phyloP scores from a whole-genome alignment of 1,140 invertebrate genomes.

The Drosophila bipectinata region DNA sequence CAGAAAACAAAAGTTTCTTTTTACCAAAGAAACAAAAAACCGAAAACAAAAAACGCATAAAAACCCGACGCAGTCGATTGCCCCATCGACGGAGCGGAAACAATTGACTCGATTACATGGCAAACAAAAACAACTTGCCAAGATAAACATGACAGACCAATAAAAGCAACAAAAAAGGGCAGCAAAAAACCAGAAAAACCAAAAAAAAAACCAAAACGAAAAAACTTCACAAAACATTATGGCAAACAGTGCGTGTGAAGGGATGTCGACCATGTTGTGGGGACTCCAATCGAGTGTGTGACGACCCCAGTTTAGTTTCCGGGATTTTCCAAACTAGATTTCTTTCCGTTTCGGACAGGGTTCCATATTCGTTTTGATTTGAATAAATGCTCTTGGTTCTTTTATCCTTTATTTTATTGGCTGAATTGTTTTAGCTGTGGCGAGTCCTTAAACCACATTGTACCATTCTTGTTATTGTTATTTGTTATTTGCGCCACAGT shows the following conservation, averaged over 20 bases:
- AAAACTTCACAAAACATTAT: slow-evolving; percentile 42
- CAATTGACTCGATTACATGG: slow-evolving; percentile 82
- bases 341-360: slow-evolving; percentile 19
- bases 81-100: slow-evolving; percentile 78
- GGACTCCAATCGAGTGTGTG: slow-evolving; percentile 42
- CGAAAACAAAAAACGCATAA: slow-evolving; percentile 51
- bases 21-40: slow-evolving; percentile 9
- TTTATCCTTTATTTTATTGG: slow-evolving; percentile 10
- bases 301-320: slow-evolving; percentile 39
- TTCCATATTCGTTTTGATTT: slow-evolving; percentile 56
- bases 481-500: slow-evolving; percentile 41
- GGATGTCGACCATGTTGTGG: slow-evolving; percentile 3
- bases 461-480: slow-evolving; percentile 35
- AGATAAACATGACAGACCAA: slow-evolving; percentile 74
- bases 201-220: slow-evolving; percentile 21
- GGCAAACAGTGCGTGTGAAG: slow-evolving; percentile 47
- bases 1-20: slow-evolving; percentile 29
- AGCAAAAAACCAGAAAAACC: slow-evolving; percentile 9
- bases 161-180: slow-evolving; percentile 57
- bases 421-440: slow-evolving; percentile 43
- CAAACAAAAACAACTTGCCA: slow-evolving; percentile 70
- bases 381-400: slow-evolving; percentile 35
- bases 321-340: slow-evolving; percentile 15
- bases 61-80: slow-evolving; percentile 80
- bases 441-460: slow-evolving; percentile 59